Conservation (phyloP, 2,888 invertebrate species). For the Azorinus chamasolen region DNA sequence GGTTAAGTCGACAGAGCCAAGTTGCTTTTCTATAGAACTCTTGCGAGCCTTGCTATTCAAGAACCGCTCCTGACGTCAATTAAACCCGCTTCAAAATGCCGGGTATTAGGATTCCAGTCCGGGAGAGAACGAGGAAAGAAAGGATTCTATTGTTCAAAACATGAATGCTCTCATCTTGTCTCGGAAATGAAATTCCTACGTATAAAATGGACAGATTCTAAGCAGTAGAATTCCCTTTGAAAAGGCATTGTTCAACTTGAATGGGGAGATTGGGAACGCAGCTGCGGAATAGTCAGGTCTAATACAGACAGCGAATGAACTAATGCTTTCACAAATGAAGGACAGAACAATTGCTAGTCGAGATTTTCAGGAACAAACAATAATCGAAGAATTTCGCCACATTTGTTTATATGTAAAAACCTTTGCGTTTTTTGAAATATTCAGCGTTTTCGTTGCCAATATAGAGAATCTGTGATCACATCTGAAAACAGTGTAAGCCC, state of each 20-base stretch:
- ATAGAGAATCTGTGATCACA: too few species aligned
- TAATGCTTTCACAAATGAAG: too few species aligned
- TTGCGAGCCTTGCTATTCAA: conserved; percentile 50
- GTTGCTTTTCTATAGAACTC: conserved; percentile 42
- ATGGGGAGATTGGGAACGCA: conserved; percentile 40
- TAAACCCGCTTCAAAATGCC: conserved; percentile 57
- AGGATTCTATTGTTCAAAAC: conserved; percentile 49
- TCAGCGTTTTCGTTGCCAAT: too few species aligned
- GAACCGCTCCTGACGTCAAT: conserved; percentile 54
- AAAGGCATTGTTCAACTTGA: conserved; percentile 44
- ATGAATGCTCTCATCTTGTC: conserved; percentile 61
- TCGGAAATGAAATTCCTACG: conserved; percentile 67
- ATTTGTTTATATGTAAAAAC: too few species aligned
- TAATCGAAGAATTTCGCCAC: too few species aligned
- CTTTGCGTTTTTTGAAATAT: too few species aligned
- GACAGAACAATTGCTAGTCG: too few species aligned
- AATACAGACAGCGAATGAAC: too few species aligned
- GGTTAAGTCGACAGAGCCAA: conserved; percentile 21
- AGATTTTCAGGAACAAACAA: too few species aligned
- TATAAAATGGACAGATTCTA: conserved; percentile 59
- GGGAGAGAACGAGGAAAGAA: conserved; percentile 45
- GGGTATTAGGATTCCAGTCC: conserved; percentile 48
- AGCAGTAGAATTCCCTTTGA: conserved; percentile 50
- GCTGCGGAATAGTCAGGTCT: conserved; percentile 20
- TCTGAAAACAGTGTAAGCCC: too few species aligned